A percentile compares a stretch with the other conserved stretches of the same genome.
phyloP scores from a whole-genome alignment of 2,113 vertebrate genomes.

The Nestor notabilis region DNA sequence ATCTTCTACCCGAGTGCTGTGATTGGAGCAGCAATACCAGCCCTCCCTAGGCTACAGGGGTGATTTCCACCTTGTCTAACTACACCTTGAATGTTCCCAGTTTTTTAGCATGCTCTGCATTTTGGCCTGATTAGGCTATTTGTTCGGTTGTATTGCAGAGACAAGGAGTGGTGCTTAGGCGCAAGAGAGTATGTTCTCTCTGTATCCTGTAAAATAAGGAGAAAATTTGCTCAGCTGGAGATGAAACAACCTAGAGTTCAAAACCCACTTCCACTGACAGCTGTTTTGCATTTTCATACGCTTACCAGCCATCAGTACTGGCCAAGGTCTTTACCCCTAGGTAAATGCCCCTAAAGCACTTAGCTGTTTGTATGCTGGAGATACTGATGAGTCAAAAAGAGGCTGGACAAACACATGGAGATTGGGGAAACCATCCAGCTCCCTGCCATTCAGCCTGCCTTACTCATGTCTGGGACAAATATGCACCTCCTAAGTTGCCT shows the following conservation, averaged over 20 bases:
- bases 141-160: slow-evolving; percentile 47
- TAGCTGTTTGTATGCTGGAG: neutral
- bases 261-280: slow-evolving; percentile 6
- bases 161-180: slow-evolving; percentile 6
- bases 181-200: slow-evolving; percentile 25
- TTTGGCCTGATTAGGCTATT: slow-evolving; percentile 56
- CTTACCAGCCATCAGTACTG: neutral
- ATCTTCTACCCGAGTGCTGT: neutral
- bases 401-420: neutral
- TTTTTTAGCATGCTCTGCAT: slow-evolving; percentile 44
- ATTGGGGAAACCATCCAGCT: neutral
- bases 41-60: neutral
- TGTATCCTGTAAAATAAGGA: slow-evolving; percentile 1
- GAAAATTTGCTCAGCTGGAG: slow-evolving; percentile 56
- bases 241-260: slow-evolving; percentile 26
- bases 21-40: neutral
- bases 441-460: neutral
- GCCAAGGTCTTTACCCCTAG: neutral
- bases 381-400: neutral
- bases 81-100: neutral
- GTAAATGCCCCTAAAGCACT: neutral
- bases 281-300: neutral
- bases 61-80: neutral
- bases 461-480: neutral
- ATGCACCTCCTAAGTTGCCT: neutral